Evolutionary conservation across 1,140 invertebrate genomes (phyloP), one percentile per base, ranked within the genome.

Genomic region (Psilanteris sp.): DNA sequence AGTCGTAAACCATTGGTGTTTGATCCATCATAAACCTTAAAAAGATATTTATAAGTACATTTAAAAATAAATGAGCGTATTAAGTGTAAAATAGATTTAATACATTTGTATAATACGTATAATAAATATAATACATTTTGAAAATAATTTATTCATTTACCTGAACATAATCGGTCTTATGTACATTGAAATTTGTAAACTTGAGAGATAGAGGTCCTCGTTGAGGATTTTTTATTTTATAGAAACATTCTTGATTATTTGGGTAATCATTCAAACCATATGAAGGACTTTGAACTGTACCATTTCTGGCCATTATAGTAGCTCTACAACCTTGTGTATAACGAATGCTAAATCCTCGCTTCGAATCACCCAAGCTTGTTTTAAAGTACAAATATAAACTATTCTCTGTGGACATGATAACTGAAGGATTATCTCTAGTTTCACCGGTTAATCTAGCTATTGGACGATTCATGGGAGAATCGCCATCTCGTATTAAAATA

Each of bases 311-410:
- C 11, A 93, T 91, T 22, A 97, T 92, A 1, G 94, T 95, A 0
- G 94, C 94, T 85, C 90, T 92, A 81, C 94, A 96, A n/a, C 94
- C 95, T 89, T 96, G 94, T 32, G 94, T 94, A 77, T 96, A 97
- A 68, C 94, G 92, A 76, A 98, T 93, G 73, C 94, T 95, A 84
- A 98, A 98, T n/a, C 97, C 97, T 80, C 94, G 93, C 77, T 92
- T 92, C 0, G 94, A 95, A 83, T 96, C 95, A 13, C 95, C 96
- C 11, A 96, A 89, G 78, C 94, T 95, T 0, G 96, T 97, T 84
- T 96, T 95, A 82, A 98, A 95, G 82, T 98, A 98, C 41, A 98
- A 85, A 84, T 98, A 98, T 1, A 98, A 83, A 76, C 94, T 91
- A 82, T 93, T 96, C 14, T 94, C 93, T 0, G 96, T 98, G 0